Evolutionary conservation across 2,888 invertebrate species (phyloP).

Genomic region (Calameuta idolon): DNA sequence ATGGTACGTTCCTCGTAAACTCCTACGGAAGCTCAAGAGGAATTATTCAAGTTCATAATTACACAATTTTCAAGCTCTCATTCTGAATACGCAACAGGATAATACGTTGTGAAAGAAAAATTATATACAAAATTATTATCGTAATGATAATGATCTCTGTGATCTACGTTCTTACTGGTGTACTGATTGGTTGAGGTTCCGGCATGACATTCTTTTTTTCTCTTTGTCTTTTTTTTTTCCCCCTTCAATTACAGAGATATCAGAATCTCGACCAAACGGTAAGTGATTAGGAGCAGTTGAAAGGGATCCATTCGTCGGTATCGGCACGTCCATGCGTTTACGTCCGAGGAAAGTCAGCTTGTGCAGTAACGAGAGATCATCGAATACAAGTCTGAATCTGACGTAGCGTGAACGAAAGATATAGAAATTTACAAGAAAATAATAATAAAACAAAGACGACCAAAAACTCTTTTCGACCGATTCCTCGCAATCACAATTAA

Average conservation of each 20-base stretch:
- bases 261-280: not conserved
- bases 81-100: too few relatives aligned
- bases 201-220: not conserved
- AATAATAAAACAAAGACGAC: not conserved
- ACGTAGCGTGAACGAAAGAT: not conserved
- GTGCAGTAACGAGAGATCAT: constrained; percentile 14
- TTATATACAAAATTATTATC: not conserved
- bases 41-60: not conserved
- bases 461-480: not conserved
- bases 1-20: not conserved
- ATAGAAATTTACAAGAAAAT: not conserved
- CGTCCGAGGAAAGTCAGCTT: constrained; percentile 28
- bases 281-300: not conserved
- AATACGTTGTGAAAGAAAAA: not conserved
- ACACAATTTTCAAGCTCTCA: not conserved
- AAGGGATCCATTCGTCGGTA: constrained; percentile 20
- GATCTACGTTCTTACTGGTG: not conserved
- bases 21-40: not conserved
- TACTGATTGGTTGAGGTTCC: not conserved
- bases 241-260: not conserved
- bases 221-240: too few relatives aligned
- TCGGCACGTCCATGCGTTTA: constrained; percentile 23
- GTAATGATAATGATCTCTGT: not conserved
- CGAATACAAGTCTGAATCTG: not conserved
- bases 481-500: not conserved